Conservation (phyloP, 2,888 invertebrate genomes). For the Drosophila nr. medialis region DNA sequence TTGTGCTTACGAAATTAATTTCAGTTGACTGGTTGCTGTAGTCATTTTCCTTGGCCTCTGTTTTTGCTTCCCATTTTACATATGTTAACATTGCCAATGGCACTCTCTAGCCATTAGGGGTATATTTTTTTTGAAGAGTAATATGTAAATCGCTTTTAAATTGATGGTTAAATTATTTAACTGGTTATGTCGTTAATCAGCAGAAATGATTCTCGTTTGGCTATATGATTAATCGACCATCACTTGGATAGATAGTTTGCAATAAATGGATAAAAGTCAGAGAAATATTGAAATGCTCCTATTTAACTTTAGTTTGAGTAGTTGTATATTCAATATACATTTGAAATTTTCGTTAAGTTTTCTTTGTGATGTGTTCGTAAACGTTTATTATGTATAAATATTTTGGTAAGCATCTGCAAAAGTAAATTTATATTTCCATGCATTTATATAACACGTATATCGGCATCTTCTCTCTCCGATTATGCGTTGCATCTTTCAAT, state of each 20-base stretch:
- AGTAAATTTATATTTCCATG: not conserved
- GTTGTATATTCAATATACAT: not conserved
- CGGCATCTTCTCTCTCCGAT: not conserved
- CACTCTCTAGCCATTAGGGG: conserved; percentile 21
- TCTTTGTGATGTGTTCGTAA: too few relatives aligned
- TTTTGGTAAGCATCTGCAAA: not conserved
- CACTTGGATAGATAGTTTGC: not conserved
- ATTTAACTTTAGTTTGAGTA: not conserved
- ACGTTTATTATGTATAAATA: too few relatives aligned
- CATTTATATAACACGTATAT: not conserved
- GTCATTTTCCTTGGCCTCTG: not conserved
- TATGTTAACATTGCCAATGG: conserved; percentile 75
- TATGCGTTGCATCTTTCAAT: not conserved
- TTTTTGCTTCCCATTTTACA: conserved; percentile 57
- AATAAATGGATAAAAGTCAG: not conserved
- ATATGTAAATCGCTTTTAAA: conserved; percentile 38
- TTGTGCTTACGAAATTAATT: conserved; percentile 73
- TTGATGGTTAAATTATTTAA: conserved; percentile 60
- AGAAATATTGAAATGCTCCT: not conserved
- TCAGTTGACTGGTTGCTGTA: conserved; percentile 61
- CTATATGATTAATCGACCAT: conserved; percentile 8
- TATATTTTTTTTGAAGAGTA: not conserved
- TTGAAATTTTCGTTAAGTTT: not conserved
- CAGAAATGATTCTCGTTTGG: conserved; percentile 16
- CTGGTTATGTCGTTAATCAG: conserved; percentile 39